Evolutionary conservation across 1,140 invertebrate species (phyloP), one percentile per base, ranked within the genome.

Genomic region (Zaprionus inermis): DNA sequence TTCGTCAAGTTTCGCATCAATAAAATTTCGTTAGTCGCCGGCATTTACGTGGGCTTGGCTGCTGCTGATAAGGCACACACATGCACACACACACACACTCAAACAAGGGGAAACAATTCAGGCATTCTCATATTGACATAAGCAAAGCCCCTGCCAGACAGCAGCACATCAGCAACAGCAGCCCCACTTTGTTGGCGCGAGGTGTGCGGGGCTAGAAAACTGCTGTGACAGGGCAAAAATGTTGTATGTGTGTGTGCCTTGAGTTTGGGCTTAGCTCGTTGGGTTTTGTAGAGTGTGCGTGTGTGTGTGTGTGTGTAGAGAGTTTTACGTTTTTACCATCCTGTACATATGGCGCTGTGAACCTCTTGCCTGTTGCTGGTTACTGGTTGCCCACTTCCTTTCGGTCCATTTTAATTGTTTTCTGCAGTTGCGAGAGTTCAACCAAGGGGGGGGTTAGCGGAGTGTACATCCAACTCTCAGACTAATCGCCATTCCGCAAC

Each of bases 401-500:
- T 63, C 41, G 71, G 44, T 60, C 68, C 64, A 72, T 75, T 86
- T 81, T 76, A 79, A 86, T 71, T 71, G 72, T 79, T 81, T 85
- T 78, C 44, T 54, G 49, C 67, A 68, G 65, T 59, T 69, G 44
- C 60, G 38, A 59, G 3, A 54, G 34, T 49, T 51, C 44, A 49
- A 12, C 18, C 44, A 49, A 22, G 18, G 2, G 1, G 10, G 10
- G 16, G 10, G 41, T 3, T 2, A 20, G 12, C 3, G 36, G 11
- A 1, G 10, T 34, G 32, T 12, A 41, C 36, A 64, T 2, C 30
- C 36, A 36, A 36, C 34, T 32, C 2, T 14, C 12, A 18, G 24
- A 3, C 73, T 64, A 72, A 72, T 81, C 55, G 49, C 30, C 60
- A 57, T 68, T 44, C 38, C 38, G 38, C 7, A 32, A 32, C 14